Conservation (phyloP, 2,797 vertebrate genomes). For the Paramormyrops hopkinsi region DNA sequence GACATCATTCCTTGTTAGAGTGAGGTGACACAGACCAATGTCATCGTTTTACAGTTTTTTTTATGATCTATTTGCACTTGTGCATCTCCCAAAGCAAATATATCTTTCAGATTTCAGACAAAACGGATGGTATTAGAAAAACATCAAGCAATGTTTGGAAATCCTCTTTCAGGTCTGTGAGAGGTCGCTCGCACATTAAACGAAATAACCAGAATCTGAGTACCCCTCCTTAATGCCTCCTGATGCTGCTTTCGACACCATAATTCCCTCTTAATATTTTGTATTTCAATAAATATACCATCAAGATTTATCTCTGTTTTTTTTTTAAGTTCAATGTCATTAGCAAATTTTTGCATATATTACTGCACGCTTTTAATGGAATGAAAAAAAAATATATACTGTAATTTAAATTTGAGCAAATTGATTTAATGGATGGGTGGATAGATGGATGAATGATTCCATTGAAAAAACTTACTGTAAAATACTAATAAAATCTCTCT, state of each 20-base stretch:
- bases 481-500: slow-evolving; percentile 12
- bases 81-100: not conserved
- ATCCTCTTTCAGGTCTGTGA: not conserved
- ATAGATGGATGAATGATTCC: not conserved
- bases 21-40: not conserved
- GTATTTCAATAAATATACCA: not conserved
- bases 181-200: not conserved
- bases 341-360: not conserved
- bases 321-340: not conserved
- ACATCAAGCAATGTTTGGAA: not conserved
- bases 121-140: not conserved
- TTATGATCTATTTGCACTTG: too few relatives aligned
- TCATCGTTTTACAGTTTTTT: not conserved
- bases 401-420: not conserved
- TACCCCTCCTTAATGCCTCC: not conserved
- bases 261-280: not conserved
- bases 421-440: not conserved
- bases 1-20: not conserved
- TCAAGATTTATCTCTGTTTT: not conserved
- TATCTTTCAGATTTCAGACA: not conserved
- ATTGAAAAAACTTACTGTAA: not conserved
- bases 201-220: not conserved
- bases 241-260: not conserved
- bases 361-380: not conserved
- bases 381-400: not conserved